A percentile compares a stretch with the other conserved stretches of the same genome.
Conservation (phyloP, 2,797 vertebrate species). For the Cyclopterus lumpus region DNA sequence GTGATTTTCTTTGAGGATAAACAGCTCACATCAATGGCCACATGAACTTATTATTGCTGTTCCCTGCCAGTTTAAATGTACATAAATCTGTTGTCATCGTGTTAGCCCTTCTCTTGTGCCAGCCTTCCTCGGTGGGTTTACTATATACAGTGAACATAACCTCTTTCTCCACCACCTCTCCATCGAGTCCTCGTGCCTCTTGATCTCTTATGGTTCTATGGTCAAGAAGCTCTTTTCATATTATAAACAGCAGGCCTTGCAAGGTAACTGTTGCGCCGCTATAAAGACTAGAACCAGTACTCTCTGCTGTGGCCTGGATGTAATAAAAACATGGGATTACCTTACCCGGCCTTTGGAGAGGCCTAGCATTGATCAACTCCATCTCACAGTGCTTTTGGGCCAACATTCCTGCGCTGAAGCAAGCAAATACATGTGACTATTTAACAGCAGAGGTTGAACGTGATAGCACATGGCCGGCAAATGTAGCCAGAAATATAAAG, state of each 20-base stretch:
- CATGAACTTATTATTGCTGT: neutral
- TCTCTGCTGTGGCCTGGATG: slow-evolving; percentile 16
- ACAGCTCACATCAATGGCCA: neutral
- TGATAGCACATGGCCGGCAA: neutral
- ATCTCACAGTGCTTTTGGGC: slow-evolving; percentile 15
- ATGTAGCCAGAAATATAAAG: slow-evolving; percentile 25
- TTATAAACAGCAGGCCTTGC: slow-evolving; percentile 3
- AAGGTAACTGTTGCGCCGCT: neutral
- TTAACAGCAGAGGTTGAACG: slow-evolving; percentile 11
- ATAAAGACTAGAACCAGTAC: neutral
- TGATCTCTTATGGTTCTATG: neutral
- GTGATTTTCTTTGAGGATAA: neutral
- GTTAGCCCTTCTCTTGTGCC: slow-evolving; percentile 19
- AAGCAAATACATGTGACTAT: slow-evolving; percentile 26
- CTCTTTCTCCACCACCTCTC: slow-evolving; percentile 9
- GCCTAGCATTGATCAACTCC: slow-evolving; percentile 20
- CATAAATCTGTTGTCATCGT: slow-evolving; percentile 8
- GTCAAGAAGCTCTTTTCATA: neutral
- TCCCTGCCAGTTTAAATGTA: neutral
- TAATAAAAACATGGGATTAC: slow-evolving; percentile 8
- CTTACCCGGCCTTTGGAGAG: slow-evolving; percentile 14
- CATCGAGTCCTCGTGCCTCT: neutral
- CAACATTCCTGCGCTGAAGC: slow-evolving; percentile 43
- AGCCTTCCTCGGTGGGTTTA: neutral
- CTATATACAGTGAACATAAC: neutral